Evolutionary conservation across 2,888 invertebrate species (phyloP), one percentile per base, ranked within the genome.

Genomic region (Syrphus vitripennis): DNA sequence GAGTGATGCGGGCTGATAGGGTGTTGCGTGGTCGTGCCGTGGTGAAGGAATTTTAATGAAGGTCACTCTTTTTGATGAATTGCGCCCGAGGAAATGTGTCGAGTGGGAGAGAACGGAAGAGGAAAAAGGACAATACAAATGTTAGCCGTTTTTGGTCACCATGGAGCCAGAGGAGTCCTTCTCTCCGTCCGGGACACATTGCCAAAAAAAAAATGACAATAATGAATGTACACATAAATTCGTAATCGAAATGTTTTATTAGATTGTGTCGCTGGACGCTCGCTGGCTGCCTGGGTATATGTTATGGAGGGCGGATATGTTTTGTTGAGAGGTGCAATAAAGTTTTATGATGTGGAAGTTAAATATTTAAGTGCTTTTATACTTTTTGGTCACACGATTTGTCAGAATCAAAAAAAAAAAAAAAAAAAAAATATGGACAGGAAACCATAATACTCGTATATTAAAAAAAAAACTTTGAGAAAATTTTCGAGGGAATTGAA

Each of bases 261-360:
- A 67, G 79, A 72, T 72, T 83, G 67, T 55, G 67, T 55, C 48
- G 34, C 19, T 31, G 24, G 34, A n/a, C 29, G 12, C 21, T 31
- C 24, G n/a, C n/a, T 31, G 45, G 40, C 72, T 24, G 6, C 1
- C 9, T 10, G 34, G 34, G 34, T 42, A 16, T 50, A 45, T 21
- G 16, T 21, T 42, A 57, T 50, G 78, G 34, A 24, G n/a, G 55
- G n/a, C 65, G 74, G 69, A 79, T 79, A 61, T 74, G 42, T 42
- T 57, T 71, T 80, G 67, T 67, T 55, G 61, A 71, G 67, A 67
- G 80, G 65, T 72, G 76, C 74, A 81, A 69, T 84, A 77, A 77
- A 67, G 53, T 84, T 84, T 84, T 84, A 84, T 69, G 76, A 50
- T 42, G 72, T 48, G 71, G 81, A 26, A 71, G 81, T 84, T 81